Evolutionary conservation across 2,113 vertebrate genomes (phyloP), one percentile per base, ranked within the genome.

Genomic region (Crotalus horridus): DNA sequence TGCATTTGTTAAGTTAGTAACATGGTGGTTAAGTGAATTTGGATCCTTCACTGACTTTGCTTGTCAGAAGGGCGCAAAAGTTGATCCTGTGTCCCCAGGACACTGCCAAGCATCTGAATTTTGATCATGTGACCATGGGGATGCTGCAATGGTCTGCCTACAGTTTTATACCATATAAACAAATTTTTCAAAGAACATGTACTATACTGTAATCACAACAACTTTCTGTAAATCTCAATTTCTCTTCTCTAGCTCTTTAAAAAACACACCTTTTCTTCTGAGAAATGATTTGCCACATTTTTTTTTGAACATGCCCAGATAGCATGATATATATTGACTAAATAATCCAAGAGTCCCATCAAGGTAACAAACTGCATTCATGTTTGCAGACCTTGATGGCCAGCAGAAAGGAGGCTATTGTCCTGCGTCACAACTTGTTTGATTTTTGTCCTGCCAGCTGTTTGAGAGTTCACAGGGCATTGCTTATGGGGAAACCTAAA

Each of bases 301-400:
- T 87, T 92, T 54, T 5, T 56, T 21, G 1, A 8, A 54, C 86
- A 92, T 87, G 48, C 90, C 46, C 90, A 91, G 51, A 3, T 8
- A 4, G 90, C 85, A 4, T 94, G 64, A 90, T 94, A 88, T 74
- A 91, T 91, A 74, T 91, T 93, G 58, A 81, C 26, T 33, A 58
- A 90, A 51, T 46, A 90, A 43, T 95, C 88, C 93, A 93, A 95
- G 96, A 94, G 95, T 95, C 95, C 61, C 88, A 91, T 92, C 89
- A 94, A 93, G 88, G 48, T 93, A 86, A 94, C 95, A 93, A 94
- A 92, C 95, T 0, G 96, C 94, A 96, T 24, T 93, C 0, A 0
- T 64, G 92, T 95, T 61, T 96, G 93, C 92, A 96, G 91, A 95
- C 91, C 91, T 59, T 95, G 92, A 90, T 93, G 94, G 89, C 93